Percentiles rank a stretch among this genome's conserved stretches.
These are phyloP conservation scores for Hecatera dysodea DNA, from an alignment of 2,888 invertebrate species.

Conservation along the genomic window DNA sequence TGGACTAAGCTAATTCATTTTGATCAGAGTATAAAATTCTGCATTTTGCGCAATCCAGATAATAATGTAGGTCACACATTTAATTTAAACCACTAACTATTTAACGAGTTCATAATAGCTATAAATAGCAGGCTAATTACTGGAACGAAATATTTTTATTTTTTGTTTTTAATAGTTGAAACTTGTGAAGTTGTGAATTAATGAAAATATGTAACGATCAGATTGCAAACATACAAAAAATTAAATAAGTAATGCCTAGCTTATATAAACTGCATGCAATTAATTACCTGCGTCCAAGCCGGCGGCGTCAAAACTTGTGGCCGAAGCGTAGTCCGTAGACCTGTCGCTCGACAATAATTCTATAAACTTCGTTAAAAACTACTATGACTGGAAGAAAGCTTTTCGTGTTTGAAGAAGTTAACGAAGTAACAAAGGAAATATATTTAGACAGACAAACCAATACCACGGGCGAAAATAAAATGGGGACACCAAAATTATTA, in stretches of 20 bases:
- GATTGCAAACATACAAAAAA: not conserved
- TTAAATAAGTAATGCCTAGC: not conserved
- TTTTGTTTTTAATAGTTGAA: slow-evolving; percentile 1
- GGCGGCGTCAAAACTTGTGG: slow-evolving; percentile 37
- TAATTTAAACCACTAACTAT: slow-evolving; percentile 19
- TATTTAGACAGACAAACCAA: slow-evolving; percentile 25
- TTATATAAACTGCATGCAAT: slow-evolving; percentile 12
- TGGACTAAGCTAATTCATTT: slow-evolving; percentile 22
- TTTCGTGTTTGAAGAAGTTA: slow-evolving; percentile 2
- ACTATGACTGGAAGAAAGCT: slow-evolving; percentile 14
- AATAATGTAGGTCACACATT: slow-evolving; percentile 44
- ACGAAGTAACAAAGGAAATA: slow-evolving; percentile 24
- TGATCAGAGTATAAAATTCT: slow-evolving; percentile 6
- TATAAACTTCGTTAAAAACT: slow-evolving; percentile 9
- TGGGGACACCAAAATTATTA: slow-evolving; percentile 48
- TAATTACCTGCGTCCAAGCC: slow-evolving; percentile 45
- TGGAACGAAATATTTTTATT: slow-evolving; percentile 20
- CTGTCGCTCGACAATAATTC: slow-evolving; percentile 14
- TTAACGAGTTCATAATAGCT: slow-evolving; percentile 26
- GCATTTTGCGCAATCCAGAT: slow-evolving; percentile 35
- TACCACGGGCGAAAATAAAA: slow-evolving; percentile 47
- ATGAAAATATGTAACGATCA: not conserved
- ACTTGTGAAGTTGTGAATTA: slow-evolving; percentile 2
- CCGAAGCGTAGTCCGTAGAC: slow-evolving; percentile 23
- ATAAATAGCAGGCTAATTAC: slow-evolving; percentile 38